Conservation (phyloP, 1,140 invertebrate species). For the Varroa destructor region DNA sequence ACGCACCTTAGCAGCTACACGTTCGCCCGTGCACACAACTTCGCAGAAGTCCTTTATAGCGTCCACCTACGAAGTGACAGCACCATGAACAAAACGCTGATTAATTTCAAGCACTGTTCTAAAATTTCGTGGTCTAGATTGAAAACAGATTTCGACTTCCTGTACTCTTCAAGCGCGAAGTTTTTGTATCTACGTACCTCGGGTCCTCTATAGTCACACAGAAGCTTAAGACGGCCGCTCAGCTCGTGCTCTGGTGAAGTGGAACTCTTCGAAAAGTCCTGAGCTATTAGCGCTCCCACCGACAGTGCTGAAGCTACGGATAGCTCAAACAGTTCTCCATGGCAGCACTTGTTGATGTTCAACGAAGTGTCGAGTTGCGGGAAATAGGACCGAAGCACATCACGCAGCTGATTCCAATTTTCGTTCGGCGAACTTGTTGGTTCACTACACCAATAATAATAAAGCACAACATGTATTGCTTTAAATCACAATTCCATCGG, state of each 20-base stretch:
- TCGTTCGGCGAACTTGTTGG: neutral
- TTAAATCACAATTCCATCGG: no score
- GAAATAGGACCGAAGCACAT: neutral
- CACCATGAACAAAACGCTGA: no score
- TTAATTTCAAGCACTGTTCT: no score
- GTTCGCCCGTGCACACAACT: neutral
- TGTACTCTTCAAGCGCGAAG: no score
- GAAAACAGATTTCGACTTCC: no score
- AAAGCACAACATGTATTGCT: no score
- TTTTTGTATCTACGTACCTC: neutral
- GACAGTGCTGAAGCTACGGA: neutral
- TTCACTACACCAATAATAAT: no score
- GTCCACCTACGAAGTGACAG: neutral
- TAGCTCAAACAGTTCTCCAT: neutral
- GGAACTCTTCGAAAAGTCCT: conserved; percentile 6
- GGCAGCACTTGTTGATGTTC: neutral
- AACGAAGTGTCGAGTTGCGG: conserved; percentile 9
- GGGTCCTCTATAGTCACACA: conserved; percentile 5
- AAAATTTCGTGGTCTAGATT: no score
- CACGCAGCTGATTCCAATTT: neutral
- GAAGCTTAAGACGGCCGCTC: neutral
- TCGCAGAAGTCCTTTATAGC: conserved; percentile 18
- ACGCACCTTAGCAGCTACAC: neutral
- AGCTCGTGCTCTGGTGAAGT: neutral
- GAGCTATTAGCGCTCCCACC: conserved; percentile 12